These are phyloP conservation scores for Gallirallus australis DNA, from an alignment of 2,797 vertebrate genomes.

Conservation along the genomic window DNA sequence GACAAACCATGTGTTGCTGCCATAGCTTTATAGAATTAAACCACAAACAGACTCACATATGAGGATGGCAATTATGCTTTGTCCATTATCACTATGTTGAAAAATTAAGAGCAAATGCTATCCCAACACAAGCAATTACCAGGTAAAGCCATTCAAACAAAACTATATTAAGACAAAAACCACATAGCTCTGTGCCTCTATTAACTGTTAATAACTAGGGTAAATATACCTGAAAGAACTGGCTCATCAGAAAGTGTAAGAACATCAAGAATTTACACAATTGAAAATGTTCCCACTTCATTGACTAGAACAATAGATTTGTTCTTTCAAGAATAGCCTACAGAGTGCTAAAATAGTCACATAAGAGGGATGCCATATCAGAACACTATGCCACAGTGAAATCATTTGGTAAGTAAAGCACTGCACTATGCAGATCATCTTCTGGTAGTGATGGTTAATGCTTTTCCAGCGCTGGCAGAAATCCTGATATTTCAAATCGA, in stretches of 20 bases:
- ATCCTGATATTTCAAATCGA: neutral
- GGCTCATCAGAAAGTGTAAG: neutral
- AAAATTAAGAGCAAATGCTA: neutral
- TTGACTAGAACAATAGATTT: slow-evolving; percentile 3
- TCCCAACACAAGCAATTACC: neutral
- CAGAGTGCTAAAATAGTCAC: neutral
- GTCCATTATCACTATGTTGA: neutral
- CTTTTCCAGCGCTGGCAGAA: neutral
- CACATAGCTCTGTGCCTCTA: neutral
- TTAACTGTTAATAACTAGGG: neutral
- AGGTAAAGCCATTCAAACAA: slow-evolving; percentile 5
- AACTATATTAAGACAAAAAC: neutral
- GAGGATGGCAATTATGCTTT: neutral
- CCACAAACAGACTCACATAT: neutral
- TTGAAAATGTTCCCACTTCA: neutral
- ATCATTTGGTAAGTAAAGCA: neutral
- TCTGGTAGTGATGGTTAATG: neutral
- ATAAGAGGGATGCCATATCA: neutral
- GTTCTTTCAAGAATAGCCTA: neutral
- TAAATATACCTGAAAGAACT: neutral
- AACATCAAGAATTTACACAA: neutral
- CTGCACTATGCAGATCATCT: neutral
- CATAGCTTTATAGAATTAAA: neutral
- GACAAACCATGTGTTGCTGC: neutral
- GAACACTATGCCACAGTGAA: neutral